Evolutionary conservation across 2,113 vertebrate species (phyloP), one percentile per base, ranked within the genome.

Genomic region (Crotophaga sulcirostris): DNA sequence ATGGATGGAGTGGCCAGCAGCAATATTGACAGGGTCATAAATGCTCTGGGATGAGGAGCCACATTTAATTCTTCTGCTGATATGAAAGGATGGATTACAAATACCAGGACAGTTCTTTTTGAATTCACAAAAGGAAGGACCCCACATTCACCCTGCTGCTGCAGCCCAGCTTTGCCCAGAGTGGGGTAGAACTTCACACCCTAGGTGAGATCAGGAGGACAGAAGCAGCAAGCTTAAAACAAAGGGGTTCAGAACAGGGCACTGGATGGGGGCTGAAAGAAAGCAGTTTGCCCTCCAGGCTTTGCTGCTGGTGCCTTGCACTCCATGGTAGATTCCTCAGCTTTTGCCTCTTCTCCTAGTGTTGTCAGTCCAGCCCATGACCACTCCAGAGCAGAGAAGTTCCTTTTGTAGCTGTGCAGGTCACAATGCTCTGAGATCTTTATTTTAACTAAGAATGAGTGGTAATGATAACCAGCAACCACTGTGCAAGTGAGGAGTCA

Each of bases 1-100:
- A 5, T 0, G 2, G 67, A 40, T n/a, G 31, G 58, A 44, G 5
- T 29, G 0, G 49, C 33, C 34, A n/a, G 6, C 3, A n/a, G 14
- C 14, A 66, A 26, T 21, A 58, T n/a, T 17, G 44, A 6, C 55
- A 47, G 17, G 47, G 18, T 25, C 52, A 21, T 11, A 54, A 63
- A 59, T 7, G 16, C 47, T 51, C 78, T 72, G 44, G 29, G 47
- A 44, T 47, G 26, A 69, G 26, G 28, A 91, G 26, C 40, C 63
- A 54, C 3, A 0, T 66, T 73, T 38, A 44, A 64, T 77, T 74
- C 59, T 74, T 56, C 31, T 38, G 45, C 63, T 47, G 74, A 66
- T 44, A 33, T 3, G 52, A 89, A 66, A 38, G 3, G 34, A 64
- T 31, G 28, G 45, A 34, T 33, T 45, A 63, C n/a, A 77, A 80